These are phyloP conservation scores for Lepidocyrtoides sp. DNA, from an alignment of 2,888 invertebrate genomes.

Conservation along the genomic window DNA sequence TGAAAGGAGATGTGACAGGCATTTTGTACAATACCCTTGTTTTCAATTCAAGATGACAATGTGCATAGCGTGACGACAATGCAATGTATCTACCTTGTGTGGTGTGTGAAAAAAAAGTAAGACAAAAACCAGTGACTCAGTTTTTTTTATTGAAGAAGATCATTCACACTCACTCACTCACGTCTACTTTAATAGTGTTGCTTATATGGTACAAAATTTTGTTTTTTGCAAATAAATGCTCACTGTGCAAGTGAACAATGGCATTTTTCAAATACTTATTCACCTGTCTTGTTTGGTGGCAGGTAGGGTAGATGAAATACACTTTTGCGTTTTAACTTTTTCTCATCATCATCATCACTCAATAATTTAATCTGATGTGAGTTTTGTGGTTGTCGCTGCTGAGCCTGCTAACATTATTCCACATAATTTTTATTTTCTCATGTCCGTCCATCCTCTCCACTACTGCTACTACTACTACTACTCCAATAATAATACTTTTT, in stretches of 20 bases:
- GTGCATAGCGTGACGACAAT: conserved; percentile 25
- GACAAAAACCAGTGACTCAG: conserved; percentile 45
- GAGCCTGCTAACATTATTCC: conserved; percentile 34
- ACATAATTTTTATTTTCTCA: background rate
- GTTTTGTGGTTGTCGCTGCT: conserved; percentile 11
- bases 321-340: background rate
- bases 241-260: conserved; percentile 56
- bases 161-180: conserved; percentile 13
- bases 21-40: conserved; percentile 38
- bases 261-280: background rate
- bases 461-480: too few species aligned
- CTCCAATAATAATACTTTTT: too few species aligned
- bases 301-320: background rate
- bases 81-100: background rate
- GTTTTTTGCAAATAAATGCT: conserved; percentile 9
- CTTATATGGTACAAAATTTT: background rate
- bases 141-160: conserved; percentile 20
- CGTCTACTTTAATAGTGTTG: background rate
- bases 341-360: conserved; percentile 7
- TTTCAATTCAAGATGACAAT: background rate
- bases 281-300: too few species aligned
- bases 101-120: background rate
- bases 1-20: conserved; percentile 7
- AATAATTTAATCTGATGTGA: background rate
- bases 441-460: too few species aligned